Evolutionary conservation across 2,888 invertebrate species (phyloP).

Genomic region (Chorisops tibialis): DNA sequence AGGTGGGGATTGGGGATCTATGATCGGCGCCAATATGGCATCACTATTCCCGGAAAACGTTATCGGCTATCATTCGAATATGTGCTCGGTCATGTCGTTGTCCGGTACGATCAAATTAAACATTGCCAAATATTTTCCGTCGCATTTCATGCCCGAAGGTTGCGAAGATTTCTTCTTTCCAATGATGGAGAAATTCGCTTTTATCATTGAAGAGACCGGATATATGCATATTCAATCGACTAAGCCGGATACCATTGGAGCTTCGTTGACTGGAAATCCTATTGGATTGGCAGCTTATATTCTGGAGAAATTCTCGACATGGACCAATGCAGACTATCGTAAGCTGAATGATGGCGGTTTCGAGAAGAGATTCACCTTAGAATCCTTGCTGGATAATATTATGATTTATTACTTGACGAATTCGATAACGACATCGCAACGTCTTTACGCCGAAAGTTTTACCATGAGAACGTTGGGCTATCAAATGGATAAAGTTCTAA

Average conservation of each 20-base stretch:
- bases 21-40: conserved; percentile 62
- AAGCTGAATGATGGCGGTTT: conserved; percentile 64
- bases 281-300: conserved; percentile 85
- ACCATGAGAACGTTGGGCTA: conserved; percentile 35
- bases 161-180: conserved; percentile 55
- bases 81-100: conserved; percentile 53
- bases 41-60: conserved; percentile 61
- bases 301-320: conserved; percentile 78
- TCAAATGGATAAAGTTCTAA: conserved; percentile 56
- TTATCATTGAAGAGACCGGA: conserved; percentile 54
- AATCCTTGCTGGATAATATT: conserved; percentile 63
- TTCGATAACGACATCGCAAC: conserved; percentile 66
- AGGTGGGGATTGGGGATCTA: conserved; percentile 80
- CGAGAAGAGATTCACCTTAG: conserved; percentile 55
- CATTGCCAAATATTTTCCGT: conserved; percentile 58
- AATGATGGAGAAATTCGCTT: conserved; percentile 39
- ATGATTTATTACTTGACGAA: conserved; percentile 77
- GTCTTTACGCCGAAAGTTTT: conserved; percentile 65
- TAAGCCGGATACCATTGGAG: conserved; percentile 82
- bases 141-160: conserved; percentile 57
- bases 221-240: conserved; percentile 79
- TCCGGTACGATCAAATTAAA: conserved; percentile 47
- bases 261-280: conserved; percentile 55
- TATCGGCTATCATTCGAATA: conserved; percentile 61
- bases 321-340: conserved; percentile 59